Conservation (phyloP, 2,797 vertebrate species). For the Naso thynnoides region DNA sequence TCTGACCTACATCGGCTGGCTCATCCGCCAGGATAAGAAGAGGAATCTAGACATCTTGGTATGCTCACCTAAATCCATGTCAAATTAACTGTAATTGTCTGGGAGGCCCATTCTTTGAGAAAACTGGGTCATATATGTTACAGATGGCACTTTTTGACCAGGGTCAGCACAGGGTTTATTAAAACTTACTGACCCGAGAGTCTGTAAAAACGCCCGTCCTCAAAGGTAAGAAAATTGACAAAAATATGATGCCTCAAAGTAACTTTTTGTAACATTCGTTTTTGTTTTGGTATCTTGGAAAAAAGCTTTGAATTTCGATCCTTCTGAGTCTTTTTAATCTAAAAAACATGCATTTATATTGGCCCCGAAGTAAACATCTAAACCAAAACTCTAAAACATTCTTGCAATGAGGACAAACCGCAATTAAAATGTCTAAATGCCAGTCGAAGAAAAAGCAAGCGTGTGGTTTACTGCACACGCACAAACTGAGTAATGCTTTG, state of each 20-base stretch:
- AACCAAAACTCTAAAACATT: background rate
- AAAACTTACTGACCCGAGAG: slow-evolving; percentile 4
- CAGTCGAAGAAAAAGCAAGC: background rate
- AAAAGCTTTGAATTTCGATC: no score
- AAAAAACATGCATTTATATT: background rate
- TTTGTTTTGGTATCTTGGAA: no score
- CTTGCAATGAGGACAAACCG: background rate
- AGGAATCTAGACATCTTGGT: slow-evolving; percentile 42
- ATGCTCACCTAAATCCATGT: slow-evolving; percentile 48
- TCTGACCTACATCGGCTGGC: slow-evolving; percentile 37
- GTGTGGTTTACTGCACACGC: background rate
- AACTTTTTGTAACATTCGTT: no score
- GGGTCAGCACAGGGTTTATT: background rate
- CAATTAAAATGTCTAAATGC: background rate
- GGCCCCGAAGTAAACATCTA: no score
- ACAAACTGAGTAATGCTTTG: background rate
- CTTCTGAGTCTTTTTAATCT: background rate
- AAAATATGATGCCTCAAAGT: background rate
- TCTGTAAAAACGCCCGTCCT: background rate
- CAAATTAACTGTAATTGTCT: slow-evolving; percentile 39
- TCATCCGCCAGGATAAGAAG: slow-evolving; percentile 45
- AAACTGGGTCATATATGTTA: slow-evolving; percentile 29
- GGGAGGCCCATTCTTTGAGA: slow-evolving; percentile 9
- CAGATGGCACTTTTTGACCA: background rate
- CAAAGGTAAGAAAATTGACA: background rate